Conservation (phyloP, 2,113 vertebrate species). For the Castor canadensis region DNA sequence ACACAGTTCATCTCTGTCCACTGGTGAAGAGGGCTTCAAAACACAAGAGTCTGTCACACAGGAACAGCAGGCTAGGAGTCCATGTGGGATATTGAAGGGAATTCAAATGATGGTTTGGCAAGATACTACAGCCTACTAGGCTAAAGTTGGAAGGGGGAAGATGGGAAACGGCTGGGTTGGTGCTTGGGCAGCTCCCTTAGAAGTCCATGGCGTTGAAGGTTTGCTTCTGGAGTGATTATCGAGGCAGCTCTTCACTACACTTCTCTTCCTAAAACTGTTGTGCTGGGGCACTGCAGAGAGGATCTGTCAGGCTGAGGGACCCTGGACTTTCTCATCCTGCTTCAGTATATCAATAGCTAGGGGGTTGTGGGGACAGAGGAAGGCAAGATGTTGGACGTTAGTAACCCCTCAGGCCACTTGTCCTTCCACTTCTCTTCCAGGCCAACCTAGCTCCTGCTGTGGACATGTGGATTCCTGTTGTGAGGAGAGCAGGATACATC, state of each 20-base stretch:
- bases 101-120: not conserved
- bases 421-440: not conserved
- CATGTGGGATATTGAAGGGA: not conserved
- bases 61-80: not conserved
- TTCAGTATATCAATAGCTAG: too few species aligned
- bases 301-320: not conserved
- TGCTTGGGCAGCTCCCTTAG: not conserved
- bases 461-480: not conserved
- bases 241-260: fast-evolving
- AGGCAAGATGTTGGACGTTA: not conserved
- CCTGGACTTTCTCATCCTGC: not conserved
- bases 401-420: not conserved
- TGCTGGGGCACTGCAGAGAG: not conserved
- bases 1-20: not conserved
- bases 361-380: not conserved
- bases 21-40: not conserved
- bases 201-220: not conserved
- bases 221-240: not conserved
- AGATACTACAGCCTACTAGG: not conserved
- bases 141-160: not conserved
- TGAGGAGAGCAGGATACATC: not conserved
- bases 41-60: not conserved
- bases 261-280: not conserved
- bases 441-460: not conserved
- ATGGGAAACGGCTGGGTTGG: not conserved